phyloP scores from a whole-genome alignment of 2,113 vertebrate genomes.

The Camelus dromedarius region DNA sequence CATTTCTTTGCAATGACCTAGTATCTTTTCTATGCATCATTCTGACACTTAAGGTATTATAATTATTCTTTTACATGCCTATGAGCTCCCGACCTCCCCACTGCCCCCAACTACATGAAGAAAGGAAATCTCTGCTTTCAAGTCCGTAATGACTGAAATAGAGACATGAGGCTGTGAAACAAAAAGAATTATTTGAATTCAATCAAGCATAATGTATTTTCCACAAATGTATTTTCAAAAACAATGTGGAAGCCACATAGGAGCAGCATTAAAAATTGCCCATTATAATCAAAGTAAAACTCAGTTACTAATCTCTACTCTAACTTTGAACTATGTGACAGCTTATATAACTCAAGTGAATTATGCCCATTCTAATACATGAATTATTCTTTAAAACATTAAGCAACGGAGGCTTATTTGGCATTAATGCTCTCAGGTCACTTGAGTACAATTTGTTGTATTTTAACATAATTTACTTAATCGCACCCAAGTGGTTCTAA shows the following conservation, averaged over 20 bases:
- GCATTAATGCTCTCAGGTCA: slow-evolving; percentile 69
- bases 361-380: not conserved
- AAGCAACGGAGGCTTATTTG: slow-evolving; percentile 54
- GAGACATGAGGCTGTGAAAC: not conserved
- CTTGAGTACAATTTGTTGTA: slow-evolving; percentile 63
- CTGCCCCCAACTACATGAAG: not conserved
- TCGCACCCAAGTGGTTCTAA: slow-evolving; percentile 39
- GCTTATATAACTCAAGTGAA: slow-evolving; percentile 48
- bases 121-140: slow-evolving; percentile 22
- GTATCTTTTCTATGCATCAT: not conserved
- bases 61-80: not conserved
- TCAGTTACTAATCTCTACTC: not conserved
- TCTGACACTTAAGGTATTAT: not conserved
- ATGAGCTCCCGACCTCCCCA: not conserved
- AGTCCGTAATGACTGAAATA: not conserved
- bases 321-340: slow-evolving; percentile 57
- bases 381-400: slow-evolving; percentile 53
- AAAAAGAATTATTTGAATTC: not conserved
- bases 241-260: not conserved
- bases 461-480: slow-evolving; percentile 74
- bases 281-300: slow-evolving; percentile 7
- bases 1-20: not conserved
- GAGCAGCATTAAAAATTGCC: not conserved
- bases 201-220: slow-evolving; percentile 12
- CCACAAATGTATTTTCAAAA: not conserved